A percentile compares a stretch with the other conserved stretches of the same genome.
These are phyloP conservation scores for Catostylus mosaicus DNA, from an alignment of 30 jellyfish, hydroid and myxozoan genomes.

Conservation along the genomic window DNA sequence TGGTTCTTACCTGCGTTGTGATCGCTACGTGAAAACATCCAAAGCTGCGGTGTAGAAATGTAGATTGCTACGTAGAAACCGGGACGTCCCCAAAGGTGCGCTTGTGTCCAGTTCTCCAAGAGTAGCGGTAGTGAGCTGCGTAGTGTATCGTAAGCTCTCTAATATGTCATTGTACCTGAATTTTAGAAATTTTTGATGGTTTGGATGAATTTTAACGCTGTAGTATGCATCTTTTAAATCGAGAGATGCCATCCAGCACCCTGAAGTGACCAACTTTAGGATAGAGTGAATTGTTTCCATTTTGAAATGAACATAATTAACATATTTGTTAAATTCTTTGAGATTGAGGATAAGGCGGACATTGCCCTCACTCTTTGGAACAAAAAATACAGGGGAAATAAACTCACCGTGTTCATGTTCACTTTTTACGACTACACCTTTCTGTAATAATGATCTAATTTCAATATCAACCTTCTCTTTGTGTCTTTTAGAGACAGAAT, in stretches of 20 bases:
- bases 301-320: slow-evolving; percentile 30
- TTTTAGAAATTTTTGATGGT: slow-evolving; percentile 38
- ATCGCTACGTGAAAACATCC: neutral
- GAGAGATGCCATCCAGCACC: slow-evolving; percentile 63
- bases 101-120: too few relatives aligned
- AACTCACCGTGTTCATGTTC: slow-evolving; percentile 36
- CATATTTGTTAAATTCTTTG: slow-evolving; percentile 14
- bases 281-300: slow-evolving; percentile 52
- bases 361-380: slow-evolving; percentile 57
- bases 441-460: slow-evolving; percentile 10
- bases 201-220: slow-evolving; percentile 44
- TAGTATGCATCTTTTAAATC: slow-evolving; percentile 69
- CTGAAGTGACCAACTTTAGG: slow-evolving; percentile 33
- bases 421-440: slow-evolving; percentile 33
- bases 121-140: too few relatives aligned
- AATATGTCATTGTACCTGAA: slow-evolving; percentile 6
- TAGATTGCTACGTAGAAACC: too few relatives aligned
- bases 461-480: slow-evolving; percentile 13
- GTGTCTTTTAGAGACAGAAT: slow-evolving; percentile 38
- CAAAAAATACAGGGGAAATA: slow-evolving; percentile 52
- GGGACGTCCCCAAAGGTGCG: too few relatives aligned
- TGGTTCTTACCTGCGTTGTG: neutral
- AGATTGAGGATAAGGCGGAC: slow-evolving; percentile 32
- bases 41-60: neutral
- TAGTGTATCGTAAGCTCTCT: too few relatives aligned